Evolutionary conservation across 2,888 invertebrate genomes (phyloP).

Genomic region (Cosmia trapezina): DNA sequence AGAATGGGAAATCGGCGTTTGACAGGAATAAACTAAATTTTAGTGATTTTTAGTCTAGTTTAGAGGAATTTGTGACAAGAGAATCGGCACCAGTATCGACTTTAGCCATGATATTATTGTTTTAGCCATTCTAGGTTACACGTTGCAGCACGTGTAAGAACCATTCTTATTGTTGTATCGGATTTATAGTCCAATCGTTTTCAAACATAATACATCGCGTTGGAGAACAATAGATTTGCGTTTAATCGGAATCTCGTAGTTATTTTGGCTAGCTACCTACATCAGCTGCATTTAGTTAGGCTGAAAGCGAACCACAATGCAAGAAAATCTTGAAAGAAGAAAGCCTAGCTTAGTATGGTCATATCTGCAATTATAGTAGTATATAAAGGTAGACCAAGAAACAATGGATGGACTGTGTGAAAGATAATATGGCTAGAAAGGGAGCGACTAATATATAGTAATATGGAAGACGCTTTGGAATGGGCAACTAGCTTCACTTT

Average conservation of each 20-base stretch:
- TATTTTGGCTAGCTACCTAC: constrained; percentile 5
- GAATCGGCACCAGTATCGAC: no score
- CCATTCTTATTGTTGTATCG: constrained; percentile 3
- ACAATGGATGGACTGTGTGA: neutral
- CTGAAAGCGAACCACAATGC: neutral
- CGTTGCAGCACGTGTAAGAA: constrained; percentile 21
- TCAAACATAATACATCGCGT: constrained; percentile 3
- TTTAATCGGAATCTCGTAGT: neutral
- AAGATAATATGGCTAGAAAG: no score
- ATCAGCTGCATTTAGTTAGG: neutral
- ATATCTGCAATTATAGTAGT: neutral
- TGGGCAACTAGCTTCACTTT: neutral
- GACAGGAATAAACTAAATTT: no score
- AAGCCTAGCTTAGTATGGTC: neutral
- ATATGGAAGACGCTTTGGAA: no score
- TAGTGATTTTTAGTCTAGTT: no score
- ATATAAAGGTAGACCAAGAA: neutral
- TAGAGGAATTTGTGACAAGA: no score
- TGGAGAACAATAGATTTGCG: constrained; percentile 24
- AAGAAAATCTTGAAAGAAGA: neutral
- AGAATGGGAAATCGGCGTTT: no score
- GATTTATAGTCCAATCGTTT: constrained; percentile 14
- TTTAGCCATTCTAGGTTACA: neutral
- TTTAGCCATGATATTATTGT: neutral
- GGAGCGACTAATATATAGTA: no score